These are phyloP conservation scores for Sebastes kiyomatsui DNA, from an alignment of 2,797 vertebrate genomes.

Conservation along the genomic window DNA sequence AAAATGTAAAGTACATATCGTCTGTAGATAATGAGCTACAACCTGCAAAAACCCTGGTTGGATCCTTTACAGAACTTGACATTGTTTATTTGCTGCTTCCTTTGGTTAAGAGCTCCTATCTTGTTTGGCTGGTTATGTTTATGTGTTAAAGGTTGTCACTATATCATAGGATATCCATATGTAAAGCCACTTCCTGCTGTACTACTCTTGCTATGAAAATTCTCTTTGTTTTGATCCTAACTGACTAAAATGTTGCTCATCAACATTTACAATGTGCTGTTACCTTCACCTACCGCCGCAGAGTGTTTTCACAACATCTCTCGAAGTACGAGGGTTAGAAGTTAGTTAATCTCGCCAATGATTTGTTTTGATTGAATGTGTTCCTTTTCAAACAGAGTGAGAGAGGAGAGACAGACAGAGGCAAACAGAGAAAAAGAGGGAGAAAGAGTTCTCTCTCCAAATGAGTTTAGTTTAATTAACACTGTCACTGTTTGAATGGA, in stretches of 20 bases:
- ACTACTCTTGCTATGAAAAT: too few species aligned
- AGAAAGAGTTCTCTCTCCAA: constrained; percentile 22
- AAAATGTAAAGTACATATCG: too few species aligned
- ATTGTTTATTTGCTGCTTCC: too few species aligned
- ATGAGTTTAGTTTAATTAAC: constrained; percentile 60
- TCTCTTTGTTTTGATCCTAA: neutral
- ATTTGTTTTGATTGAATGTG: constrained; percentile 43
- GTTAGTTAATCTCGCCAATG: constrained; percentile 28
- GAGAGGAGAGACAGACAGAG: neutral
- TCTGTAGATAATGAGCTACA: too few species aligned
- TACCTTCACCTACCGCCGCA: neutral
- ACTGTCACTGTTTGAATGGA: constrained; percentile 56
- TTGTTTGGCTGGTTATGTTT: neutral
- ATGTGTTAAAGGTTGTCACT: neutral
- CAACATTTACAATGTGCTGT: neutral
- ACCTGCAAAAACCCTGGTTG: too few species aligned
- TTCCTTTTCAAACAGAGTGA: constrained; percentile 24
- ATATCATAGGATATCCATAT: neutral
- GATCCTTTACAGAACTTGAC: too few species aligned
- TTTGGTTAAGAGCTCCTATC: too few species aligned
- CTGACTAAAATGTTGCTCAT: neutral
- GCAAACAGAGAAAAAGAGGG: constrained; percentile 13
- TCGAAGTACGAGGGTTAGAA: neutral
- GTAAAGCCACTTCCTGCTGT: neutral
- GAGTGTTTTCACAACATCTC: neutral